A percentile compares a stretch with the other conserved stretches of the same genome.
Evolutionary conservation across 1,140 invertebrate genomes (phyloP).

Genomic region (Cheumatopsyche charites): DNA sequence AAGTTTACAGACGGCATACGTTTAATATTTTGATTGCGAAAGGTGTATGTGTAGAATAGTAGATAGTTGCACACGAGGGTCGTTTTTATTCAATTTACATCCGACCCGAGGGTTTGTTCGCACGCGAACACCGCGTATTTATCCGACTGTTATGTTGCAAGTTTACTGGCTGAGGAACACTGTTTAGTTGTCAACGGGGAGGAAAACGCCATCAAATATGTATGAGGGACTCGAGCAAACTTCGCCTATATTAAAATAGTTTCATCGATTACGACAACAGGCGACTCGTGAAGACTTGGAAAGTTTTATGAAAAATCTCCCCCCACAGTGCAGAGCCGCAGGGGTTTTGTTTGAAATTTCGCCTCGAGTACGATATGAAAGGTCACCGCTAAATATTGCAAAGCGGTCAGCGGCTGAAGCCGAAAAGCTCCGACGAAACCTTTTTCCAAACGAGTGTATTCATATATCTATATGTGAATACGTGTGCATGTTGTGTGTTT

Average conservation of each 20-base stretch:
- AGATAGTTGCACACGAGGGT: neutral
- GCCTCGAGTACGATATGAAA: too few relatives aligned
- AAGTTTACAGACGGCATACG: neutral
- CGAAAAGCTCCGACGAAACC: neutral
- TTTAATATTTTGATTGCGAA: constrained; percentile 2
- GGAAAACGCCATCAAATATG: constrained; percentile 19
- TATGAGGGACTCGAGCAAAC: constrained; percentile 8
- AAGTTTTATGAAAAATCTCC: neutral
- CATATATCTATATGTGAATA: too few relatives aligned
- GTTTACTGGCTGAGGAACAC: constrained; percentile 10
- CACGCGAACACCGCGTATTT: constrained; percentile 15
- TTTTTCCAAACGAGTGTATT: neutral
- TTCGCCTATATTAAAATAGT: constrained; percentile 27
- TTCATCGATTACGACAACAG: constrained; percentile 8
- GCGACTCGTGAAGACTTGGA: neutral
- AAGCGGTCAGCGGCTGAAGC: constrained; percentile 5
- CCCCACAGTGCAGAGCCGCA: neutral
- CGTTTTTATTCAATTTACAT: constrained; percentile 24
- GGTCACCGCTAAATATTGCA: constrained; percentile 21
- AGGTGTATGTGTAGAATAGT: neutral
- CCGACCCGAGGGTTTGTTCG: neutral
- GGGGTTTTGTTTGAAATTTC: constrained; percentile 13
- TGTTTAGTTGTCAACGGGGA: constrained; percentile 21
- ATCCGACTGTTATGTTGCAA: neutral
- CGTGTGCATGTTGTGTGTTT: too few relatives aligned